Evolutionary conservation across 1,140 invertebrate species (phyloP).

Genomic region (Grapholita molesta): DNA sequence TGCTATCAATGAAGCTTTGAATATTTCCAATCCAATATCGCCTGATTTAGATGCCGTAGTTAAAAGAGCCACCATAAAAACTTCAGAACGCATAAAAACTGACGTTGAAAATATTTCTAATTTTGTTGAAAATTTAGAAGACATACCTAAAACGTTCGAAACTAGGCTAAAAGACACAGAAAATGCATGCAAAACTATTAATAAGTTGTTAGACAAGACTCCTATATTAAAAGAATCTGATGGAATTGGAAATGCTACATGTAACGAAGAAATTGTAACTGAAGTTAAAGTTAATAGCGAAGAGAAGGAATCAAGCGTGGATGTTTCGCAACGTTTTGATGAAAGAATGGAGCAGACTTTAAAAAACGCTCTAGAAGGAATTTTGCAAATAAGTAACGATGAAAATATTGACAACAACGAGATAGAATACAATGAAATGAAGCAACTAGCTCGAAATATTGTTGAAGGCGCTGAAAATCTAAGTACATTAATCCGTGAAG

Average conservation of each 20-base stretch:
- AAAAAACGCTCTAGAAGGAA: constrained; percentile 45
- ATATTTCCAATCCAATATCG: constrained; percentile 58
- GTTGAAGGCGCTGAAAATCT: constrained; percentile 66
- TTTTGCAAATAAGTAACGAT: constrained; percentile 46
- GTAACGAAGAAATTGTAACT: constrained; percentile 22
- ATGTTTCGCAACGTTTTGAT: constrained; percentile 35
- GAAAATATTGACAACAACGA: constrained; percentile 55
- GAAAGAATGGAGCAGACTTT: constrained; percentile 53
- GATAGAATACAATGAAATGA: constrained; percentile 66
- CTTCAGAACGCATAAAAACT: constrained; percentile 18
- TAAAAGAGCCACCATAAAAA: constrained; percentile 24
- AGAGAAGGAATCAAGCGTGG: background rate
- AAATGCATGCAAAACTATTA: constrained; percentile 51
- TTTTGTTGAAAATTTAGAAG: constrained; percentile 28
- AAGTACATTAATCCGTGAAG: constrained; percentile 63
- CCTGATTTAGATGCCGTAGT: constrained; percentile 33
- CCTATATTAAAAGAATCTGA: background rate
- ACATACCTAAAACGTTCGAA: constrained; percentile 50
- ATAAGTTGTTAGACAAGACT: constrained; percentile 38
- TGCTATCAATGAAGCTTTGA: constrained; percentile 58
- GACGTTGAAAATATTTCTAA: constrained; percentile 24
- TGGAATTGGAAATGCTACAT: background rate
- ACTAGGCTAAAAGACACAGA: constrained; percentile 59
- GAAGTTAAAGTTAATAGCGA: background rate
- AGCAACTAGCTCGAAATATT: constrained; percentile 56